phyloP scores from a whole-genome alignment of 1,140 invertebrate species.

The Ceratosolen fusciceps region DNA sequence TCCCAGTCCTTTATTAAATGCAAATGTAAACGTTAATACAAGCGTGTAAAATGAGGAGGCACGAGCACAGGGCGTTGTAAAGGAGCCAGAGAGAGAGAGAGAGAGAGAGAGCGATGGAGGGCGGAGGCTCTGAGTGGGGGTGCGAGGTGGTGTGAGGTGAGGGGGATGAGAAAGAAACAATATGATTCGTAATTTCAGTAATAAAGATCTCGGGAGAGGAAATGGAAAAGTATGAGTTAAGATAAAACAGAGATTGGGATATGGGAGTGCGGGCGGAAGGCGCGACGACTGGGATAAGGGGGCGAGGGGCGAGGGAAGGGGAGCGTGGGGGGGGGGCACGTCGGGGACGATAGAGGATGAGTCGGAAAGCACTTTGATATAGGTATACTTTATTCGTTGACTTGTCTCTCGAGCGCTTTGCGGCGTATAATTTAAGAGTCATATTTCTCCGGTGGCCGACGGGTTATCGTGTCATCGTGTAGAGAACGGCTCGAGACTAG shows the following conservation, averaged over 20 bases:
- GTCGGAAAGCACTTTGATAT: not conserved
- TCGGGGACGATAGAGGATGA: too few species aligned
- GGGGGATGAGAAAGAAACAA: not conserved
- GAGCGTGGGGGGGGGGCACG: too few species aligned
- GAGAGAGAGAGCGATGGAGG: not conserved
- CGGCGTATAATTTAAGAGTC: slow-evolving; percentile 47
- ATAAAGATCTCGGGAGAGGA: slow-evolving; percentile 9
- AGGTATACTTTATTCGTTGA: slow-evolving; percentile 44
- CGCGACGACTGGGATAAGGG: too few species aligned
- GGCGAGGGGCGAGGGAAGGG: too few species aligned
- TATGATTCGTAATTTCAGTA: slow-evolving; percentile 7
- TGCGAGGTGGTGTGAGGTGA: too few species aligned
- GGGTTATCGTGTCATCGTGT: slow-evolving; percentile 46
- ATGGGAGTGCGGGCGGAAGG: too few species aligned
- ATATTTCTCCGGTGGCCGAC: slow-evolving; percentile 44
- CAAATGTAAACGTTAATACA: not conserved
- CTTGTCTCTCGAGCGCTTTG: slow-evolving; percentile 40
- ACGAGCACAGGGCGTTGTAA: not conserved
- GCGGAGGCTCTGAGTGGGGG: too few species aligned
- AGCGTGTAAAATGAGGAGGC: not conserved
- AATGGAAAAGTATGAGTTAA: slow-evolving; percentile 13
- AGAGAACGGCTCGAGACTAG: not conserved
- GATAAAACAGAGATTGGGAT: not conserved
- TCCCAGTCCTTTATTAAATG: slow-evolving; percentile 25
- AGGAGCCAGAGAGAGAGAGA: not conserved